Percentiles rank a stretch among this genome's conserved stretches.
Evolutionary conservation across 1,140 invertebrate genomes (phyloP).

Genomic region (Mercenaria mercenaria): DNA sequence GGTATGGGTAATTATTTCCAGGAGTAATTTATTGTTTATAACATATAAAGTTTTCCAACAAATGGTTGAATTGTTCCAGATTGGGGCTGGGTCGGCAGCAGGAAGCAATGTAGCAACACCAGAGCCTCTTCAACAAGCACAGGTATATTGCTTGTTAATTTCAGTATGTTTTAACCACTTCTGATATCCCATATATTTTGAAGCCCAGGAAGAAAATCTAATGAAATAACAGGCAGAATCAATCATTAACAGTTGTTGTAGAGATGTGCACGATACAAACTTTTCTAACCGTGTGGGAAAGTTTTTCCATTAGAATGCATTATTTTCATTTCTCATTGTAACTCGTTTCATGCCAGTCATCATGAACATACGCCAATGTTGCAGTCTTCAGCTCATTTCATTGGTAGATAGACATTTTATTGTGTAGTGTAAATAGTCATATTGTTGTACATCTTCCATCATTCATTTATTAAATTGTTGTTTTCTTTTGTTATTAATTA

Average conservation of each 20-base stretch:
- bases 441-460: neutral
- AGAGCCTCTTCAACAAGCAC: neutral
- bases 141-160: neutral
- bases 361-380: too few species aligned
- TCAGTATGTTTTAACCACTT: neutral
- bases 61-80: neutral
- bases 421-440: neutral
- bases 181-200: neutral
- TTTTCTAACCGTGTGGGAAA: too few species aligned
- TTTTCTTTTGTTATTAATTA: neutral
- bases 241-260: neutral
- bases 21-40: too few species aligned
- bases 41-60: too few species aligned
- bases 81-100: neutral
- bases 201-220: neutral
- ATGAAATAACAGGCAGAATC: neutral
- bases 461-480: neutral
- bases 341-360: neutral
- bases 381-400: neutral
- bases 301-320: neutral
- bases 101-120: conserved; percentile 17
- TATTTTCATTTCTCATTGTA: neutral
- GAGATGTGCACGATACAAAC: neutral
- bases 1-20: too few species aligned
- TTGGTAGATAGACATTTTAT: neutral